These are phyloP conservation scores for Himalopsyche phryganea DNA, from an alignment of 1,140 invertebrate species.

Conservation along the genomic window DNA sequence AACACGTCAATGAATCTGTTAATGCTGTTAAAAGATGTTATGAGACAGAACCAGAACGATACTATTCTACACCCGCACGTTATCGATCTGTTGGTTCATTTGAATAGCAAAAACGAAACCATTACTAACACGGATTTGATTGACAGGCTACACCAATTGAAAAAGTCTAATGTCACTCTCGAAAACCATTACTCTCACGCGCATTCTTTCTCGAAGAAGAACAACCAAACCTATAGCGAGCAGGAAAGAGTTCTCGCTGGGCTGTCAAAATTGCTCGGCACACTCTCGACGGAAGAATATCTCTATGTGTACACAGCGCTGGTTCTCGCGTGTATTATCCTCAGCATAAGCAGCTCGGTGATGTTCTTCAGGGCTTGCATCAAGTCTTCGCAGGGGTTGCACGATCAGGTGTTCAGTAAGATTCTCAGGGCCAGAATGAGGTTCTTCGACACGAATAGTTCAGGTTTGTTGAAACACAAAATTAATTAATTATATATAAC, in stretches of 20 bases:
- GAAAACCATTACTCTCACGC: not conserved
- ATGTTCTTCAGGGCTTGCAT: slow-evolving; percentile 70
- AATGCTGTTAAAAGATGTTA: no score
- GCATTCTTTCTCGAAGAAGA: not conserved
- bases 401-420: slow-evolving; percentile 70
- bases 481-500: slow-evolving; percentile 39
- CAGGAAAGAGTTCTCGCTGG: not conserved
- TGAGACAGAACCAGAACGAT: no score
- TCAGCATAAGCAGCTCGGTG: slow-evolving; percentile 52
- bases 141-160: not conserved
- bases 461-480: slow-evolving; percentile 46
- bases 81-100: no score
- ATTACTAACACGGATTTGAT: no score
- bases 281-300: slow-evolving; percentile 30
- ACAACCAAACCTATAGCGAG: not conserved
- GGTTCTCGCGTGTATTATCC: slow-evolving; percentile 34
- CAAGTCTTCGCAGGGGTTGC: slow-evolving; percentile 66
- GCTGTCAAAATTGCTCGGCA: slow-evolving; percentile 11
- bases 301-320: slow-evolving; percentile 39
- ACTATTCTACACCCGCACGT: no score
- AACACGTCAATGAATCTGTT: no score
- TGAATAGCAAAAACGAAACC: no score
- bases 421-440: slow-evolving; percentile 65
- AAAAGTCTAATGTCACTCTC: not conserved
- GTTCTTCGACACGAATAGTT: slow-evolving; percentile 75